A percentile compares a stretch with the other conserved stretches of the same genome.
Conservation (phyloP, 2,797 vertebrate genomes). For the Sebastes iracundus region DNA sequence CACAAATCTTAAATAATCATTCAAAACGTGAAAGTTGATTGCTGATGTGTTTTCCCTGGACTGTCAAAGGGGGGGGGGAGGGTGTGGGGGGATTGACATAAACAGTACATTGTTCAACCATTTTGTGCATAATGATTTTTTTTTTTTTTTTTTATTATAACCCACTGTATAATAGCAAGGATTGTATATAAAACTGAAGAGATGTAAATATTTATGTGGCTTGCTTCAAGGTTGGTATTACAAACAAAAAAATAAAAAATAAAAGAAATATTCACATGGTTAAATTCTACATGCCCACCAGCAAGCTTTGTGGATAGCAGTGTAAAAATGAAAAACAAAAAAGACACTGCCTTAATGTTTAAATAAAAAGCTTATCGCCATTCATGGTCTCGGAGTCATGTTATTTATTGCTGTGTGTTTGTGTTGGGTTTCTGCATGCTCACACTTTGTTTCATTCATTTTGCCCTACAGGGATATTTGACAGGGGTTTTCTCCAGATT, state of each 20-base stretch:
- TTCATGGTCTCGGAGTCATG: slow-evolving; percentile 58
- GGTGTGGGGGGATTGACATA: slow-evolving; percentile 35
- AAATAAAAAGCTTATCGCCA: slow-evolving; percentile 90
- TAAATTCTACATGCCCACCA: slow-evolving; percentile 86
- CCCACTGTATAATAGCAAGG: slow-evolving; percentile 84
- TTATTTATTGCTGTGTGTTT: slow-evolving; percentile 14
- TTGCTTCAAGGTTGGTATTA: slow-evolving; percentile 86
- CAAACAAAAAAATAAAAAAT: slow-evolving; percentile 64
- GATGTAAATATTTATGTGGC: slow-evolving; percentile 91
- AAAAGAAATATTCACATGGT: slow-evolving; percentile 84
- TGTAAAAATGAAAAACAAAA: slow-evolving; percentile 81
- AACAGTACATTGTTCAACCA: slow-evolving; percentile 79
- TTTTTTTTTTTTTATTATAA: slow-evolving; percentile 77
- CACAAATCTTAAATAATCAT: slow-evolving; percentile 53
- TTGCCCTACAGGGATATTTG: background rate
- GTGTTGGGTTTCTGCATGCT: background rate
- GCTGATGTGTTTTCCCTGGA: slow-evolving; percentile 62
- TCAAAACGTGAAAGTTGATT: slow-evolving; percentile 41
- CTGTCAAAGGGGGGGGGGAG: slow-evolving; percentile 51
- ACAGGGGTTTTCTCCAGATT: background rate
- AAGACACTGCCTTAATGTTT: slow-evolving; percentile 88
- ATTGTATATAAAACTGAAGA: slow-evolving; percentile 87
- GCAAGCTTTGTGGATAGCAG: slow-evolving; percentile 87
- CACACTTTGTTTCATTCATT: background rate
- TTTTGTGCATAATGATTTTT: slow-evolving; percentile 81